Evolutionary conservation across 2,888 invertebrate genomes (phyloP).

Genomic region (Morinoia aosen): DNA sequence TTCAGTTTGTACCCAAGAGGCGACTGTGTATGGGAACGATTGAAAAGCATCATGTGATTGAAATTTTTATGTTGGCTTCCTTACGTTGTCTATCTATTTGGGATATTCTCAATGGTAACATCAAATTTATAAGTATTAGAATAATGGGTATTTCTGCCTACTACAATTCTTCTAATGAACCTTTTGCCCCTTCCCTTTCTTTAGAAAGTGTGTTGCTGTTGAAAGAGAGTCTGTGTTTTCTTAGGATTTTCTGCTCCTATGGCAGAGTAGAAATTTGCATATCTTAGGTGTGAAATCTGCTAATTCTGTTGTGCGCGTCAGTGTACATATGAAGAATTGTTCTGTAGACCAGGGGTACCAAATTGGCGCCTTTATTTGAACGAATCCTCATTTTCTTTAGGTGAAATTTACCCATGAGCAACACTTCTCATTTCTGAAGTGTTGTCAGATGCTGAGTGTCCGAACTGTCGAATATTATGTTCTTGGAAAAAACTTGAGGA

Average conservation of each 20-base stretch:
- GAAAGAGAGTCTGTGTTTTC: neutral
- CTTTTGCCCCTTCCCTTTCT: neutral
- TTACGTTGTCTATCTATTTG: neutral
- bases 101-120: neutral
- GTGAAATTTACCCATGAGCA: no score
- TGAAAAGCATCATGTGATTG: neutral
- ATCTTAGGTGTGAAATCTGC: neutral
- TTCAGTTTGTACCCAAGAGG: neutral
- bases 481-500: no score
- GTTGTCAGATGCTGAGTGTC: no score
- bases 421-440: no score
- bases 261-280: neutral
- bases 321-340: no score
- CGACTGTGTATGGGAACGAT: neutral
- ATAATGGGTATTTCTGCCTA: neutral
- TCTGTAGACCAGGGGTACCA: no score
- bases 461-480: no score
- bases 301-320: neutral
- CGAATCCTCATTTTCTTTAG: no score
- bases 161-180: neutral
- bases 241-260: neutral
- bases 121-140: neutral
- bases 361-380: no score
- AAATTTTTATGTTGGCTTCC: neutral
- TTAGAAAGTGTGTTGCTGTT: neutral